Evolutionary conservation across 1,140 invertebrate species (phyloP).

Genomic region (Pogonognathellus flavescens): DNA sequence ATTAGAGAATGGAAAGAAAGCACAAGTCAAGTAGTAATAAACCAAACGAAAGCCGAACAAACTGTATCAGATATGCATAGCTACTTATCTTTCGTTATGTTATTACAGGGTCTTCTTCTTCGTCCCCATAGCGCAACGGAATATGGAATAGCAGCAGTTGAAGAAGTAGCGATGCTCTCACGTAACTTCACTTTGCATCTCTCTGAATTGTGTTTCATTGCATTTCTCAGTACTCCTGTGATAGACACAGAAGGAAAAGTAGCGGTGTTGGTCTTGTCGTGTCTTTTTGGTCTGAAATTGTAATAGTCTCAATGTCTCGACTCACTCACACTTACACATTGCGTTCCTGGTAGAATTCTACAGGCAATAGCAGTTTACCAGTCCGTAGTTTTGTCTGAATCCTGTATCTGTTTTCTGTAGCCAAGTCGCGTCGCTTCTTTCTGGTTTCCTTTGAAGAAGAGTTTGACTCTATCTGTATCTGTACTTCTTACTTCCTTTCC

Average conservation of each 20-base stretch:
- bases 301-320: too few species aligned
- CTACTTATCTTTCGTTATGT: too few species aligned
- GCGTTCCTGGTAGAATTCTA: background rate
- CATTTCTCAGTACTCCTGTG: background rate
- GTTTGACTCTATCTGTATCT: background rate
- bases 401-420: background rate
- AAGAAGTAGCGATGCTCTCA: background rate
- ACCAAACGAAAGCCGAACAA: background rate
- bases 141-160: too few species aligned
- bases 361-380: background rate
- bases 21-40: background rate
- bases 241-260: background rate
- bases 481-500: background rate
- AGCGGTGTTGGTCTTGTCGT: background rate
- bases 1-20: too few species aligned
- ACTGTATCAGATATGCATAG: too few species aligned
- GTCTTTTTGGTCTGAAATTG: background rate
- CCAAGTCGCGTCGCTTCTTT: background rate
- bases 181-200: constrained; percentile 20
- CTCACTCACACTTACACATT: background rate
- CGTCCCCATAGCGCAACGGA: too few species aligned
- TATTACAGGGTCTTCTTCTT: too few species aligned
- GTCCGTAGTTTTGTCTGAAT: background rate
- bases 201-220: constrained; percentile 31
- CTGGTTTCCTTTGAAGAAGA: background rate